phyloP scores from a whole-genome alignment of 2,888 invertebrate species.

The Idaea biselata region DNA sequence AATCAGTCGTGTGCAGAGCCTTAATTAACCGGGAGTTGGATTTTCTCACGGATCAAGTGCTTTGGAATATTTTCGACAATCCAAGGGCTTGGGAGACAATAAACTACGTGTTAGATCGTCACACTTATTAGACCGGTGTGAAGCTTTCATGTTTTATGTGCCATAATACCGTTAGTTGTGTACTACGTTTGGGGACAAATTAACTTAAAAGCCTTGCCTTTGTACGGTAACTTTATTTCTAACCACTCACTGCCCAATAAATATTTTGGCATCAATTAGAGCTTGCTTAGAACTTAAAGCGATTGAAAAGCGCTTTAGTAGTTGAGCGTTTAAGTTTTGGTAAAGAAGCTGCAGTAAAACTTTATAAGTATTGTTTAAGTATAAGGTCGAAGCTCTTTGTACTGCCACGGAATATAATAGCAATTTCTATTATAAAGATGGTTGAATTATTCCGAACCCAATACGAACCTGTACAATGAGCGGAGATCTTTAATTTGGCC shows the following conservation, averaged over 20 bases:
- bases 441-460: no score
- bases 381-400: no score
- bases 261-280: no score
- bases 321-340: no score
- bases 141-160: slow-evolving; percentile 15
- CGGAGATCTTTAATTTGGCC: background rate
- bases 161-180: background rate
- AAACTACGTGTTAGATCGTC: slow-evolving; percentile 4
- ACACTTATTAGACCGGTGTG: slow-evolving; percentile 5
- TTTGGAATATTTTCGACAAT: background rate
- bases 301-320: no score
- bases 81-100: background rate
- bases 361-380: no score
- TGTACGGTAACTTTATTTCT: background rate
- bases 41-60: background rate
- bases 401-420: no score
- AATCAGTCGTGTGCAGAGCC: background rate
- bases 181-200: background rate
- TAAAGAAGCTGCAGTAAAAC: no score
- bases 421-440: no score
- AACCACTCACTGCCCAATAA: background rate
- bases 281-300: no score
- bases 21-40: background rate
- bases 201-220: background rate
- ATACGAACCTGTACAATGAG: background rate